Base-by-base conservation (phyloP, 53 echinoderm and acorn worm species). In the Hippasteria phrygiana region DNA sequence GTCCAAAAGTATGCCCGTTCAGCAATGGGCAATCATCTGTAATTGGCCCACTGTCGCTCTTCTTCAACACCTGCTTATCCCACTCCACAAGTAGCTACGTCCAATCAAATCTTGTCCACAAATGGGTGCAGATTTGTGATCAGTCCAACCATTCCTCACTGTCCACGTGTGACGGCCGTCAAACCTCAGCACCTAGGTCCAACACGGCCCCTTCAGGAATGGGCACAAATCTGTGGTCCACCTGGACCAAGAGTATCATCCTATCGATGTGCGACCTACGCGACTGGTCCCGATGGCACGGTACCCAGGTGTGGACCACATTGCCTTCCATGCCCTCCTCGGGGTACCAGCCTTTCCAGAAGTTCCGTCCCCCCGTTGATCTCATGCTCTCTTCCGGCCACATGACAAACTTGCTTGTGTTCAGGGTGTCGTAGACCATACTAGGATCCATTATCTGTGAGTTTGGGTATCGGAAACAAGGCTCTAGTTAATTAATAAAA, bases 341-440 rank as follows among this genome's bases (percentile, higher is more conserved):
- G 12, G 95, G 95, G 65, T 88, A 73, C 99, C 99, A 99, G 56
- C 93, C 96, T 80, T 99, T 99, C 99, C 99, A 99, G 18, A 89
- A 91, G 71, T 76, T 94, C 14, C 91, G 82, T 7, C 99, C 99
- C 0, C 99, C 99, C n/a, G 83, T 91, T 63, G 93, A 94, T 7
- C 96, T 75, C 91, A 94, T 99, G 34, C 55, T 75, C 78, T 99
- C 99, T 24, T 94, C 96, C 2, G 99, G 99, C 99, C 99, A 99
- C 83, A 94, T 91, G 51, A 99, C 91, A 76, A 91, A 92, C 78
- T 95, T 96, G 77, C 93, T 92, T 75, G 88, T 94, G 88, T 94
- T 96, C 16, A 99, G 88, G 5, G 88, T 94, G 73, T 94, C 93
- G 73, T 91, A 94, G 37, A 99, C 96, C 54, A 91, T 53, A 40